Base-by-base conservation (phyloP, 2,797 vertebrate genomes). In the Pseudopleuronectes americanus region DNA sequence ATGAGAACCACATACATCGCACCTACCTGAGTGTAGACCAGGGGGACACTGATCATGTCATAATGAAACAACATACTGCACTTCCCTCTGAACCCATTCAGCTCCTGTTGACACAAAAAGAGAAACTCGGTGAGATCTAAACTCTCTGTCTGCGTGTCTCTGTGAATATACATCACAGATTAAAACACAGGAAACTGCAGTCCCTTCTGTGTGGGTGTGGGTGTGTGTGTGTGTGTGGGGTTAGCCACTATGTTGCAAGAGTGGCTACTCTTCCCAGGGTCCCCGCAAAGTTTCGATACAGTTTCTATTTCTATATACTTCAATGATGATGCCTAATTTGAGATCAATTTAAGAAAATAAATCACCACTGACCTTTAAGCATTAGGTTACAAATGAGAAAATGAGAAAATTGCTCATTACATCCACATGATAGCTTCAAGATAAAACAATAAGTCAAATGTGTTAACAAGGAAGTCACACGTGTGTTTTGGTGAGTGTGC, bases 31-130 rank as follows among this genome's bases (percentile, higher is more conserved):
- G 96, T 97, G 87, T 97, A 97, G 61, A 98, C 97, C 4, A 98
- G 92, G 0, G 97, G 96, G 52, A 98, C 92, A 0, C 96, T 97
- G 91, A 96, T 93, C 95, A 97, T 97, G 90, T 97, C 97, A 0
- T 97, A 98, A 71, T 97, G 97, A 89, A 97, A 98, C 57, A 98
- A 89, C 95, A 97, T 96, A 57, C 96, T 96, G 85, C 97, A 98
- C 67, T 95, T 96, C 21, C 93, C 95, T 65, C 97, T 93, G 84
- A 97, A 98, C 0, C 53, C 71, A 49, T 96, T 96, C 80, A 96
- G 90, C 83, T 95, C 97, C 97, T 97, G 86, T 7, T 28, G 43
- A 58, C 47, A 74, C 22, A 83, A 53, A 86, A 80, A 17, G 4
- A 78, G 0, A 63, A 31, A 65, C 22, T n/a, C 14, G 14, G 24